Conservation (phyloP, 2,113 vertebrate genomes). For the Pipa parva region DNA sequence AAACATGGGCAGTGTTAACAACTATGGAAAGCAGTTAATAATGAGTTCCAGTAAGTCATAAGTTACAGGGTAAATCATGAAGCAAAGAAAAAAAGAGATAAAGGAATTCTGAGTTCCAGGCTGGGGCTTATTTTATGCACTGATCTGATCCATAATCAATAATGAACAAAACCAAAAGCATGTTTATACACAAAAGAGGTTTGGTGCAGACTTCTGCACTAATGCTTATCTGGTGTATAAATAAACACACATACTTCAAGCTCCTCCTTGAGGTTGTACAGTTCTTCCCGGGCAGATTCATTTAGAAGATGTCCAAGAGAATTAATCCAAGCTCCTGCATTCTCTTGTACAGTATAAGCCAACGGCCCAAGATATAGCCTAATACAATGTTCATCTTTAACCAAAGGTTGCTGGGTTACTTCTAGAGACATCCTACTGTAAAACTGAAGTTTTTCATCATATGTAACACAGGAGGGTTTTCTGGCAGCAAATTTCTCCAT, state of each 20-base stretch:
- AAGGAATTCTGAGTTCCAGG: too few species aligned
- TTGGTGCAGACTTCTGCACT: too few species aligned
- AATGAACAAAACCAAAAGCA: too few species aligned
- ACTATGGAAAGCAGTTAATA: too few species aligned
- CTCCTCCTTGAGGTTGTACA: constrained; percentile 68
- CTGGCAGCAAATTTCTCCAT: constrained; percentile 77
- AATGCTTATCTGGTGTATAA: too few species aligned
- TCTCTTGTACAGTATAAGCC: constrained; percentile 64
- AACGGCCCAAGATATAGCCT: constrained; percentile 76
- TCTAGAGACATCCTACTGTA: constrained; percentile 64
- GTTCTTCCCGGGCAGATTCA: constrained; percentile 71
- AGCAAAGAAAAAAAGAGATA: too few species aligned
- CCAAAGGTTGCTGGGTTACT: constrained; percentile 62
- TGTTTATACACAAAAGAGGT: too few species aligned
- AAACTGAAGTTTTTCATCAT: constrained; percentile 83
- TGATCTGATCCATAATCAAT: too few species aligned
- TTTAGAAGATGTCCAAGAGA: constrained; percentile 80
- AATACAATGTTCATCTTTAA: constrained; percentile 72
- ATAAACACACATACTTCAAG: constrained; percentile 73
- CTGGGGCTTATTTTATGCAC: too few species aligned
- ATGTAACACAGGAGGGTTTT: constrained; percentile 70
- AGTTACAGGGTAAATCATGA: too few species aligned
- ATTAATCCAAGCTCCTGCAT: constrained; percentile 70
- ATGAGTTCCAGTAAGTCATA: too few species aligned
- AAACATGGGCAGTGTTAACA: neutral